phyloP scores from a whole-genome alignment of 2,888 invertebrate species.

The Nemotelus pantherinus region DNA sequence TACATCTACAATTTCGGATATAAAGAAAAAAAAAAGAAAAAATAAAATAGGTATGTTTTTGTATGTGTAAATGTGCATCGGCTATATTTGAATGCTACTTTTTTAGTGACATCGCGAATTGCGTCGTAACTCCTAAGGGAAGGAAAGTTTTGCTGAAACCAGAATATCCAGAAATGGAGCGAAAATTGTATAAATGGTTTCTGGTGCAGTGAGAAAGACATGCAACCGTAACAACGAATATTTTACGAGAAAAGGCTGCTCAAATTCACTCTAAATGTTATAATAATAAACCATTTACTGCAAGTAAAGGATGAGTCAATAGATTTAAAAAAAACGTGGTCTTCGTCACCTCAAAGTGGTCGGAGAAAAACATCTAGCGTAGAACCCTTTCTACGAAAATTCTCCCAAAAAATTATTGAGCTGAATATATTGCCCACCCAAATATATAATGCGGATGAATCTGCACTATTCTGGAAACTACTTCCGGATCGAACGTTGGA shows the following conservation, averaged over 20 bases:
- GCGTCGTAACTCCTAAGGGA: constrained; percentile 3
- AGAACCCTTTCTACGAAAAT: constrained; percentile 4
- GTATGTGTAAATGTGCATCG: constrained; percentile 13
- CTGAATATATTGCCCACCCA: background rate
- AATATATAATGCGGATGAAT: constrained; percentile 26
- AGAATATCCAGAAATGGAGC: constrained; percentile 24
- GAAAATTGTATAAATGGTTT: constrained; percentile 14
- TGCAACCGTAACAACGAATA: constrained; percentile 23
- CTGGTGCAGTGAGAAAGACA: background rate
- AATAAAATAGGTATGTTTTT: constrained; percentile 1
- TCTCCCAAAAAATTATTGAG: constrained; percentile 5
- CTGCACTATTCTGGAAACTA: constrained; percentile 15
- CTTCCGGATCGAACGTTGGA: constrained; percentile 27
- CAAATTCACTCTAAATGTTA: constrained; percentile 17
- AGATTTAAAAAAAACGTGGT: constrained; percentile 12
- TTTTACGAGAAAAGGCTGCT: constrained; percentile 22
- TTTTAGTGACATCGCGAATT: constrained; percentile 16
- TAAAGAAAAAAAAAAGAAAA: background rate
- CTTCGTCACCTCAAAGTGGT: constrained; percentile 9
- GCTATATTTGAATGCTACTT: constrained; percentile 16
- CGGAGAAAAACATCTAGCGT: constrained; percentile 8
- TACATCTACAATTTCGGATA: constrained; percentile 19
- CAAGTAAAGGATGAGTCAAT: constrained; percentile 8
- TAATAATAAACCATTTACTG: constrained; percentile 25
- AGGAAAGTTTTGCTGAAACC: background rate